Conservation (phyloP, 2,888 invertebrate species). For the Zele albiditarsus region DNA sequence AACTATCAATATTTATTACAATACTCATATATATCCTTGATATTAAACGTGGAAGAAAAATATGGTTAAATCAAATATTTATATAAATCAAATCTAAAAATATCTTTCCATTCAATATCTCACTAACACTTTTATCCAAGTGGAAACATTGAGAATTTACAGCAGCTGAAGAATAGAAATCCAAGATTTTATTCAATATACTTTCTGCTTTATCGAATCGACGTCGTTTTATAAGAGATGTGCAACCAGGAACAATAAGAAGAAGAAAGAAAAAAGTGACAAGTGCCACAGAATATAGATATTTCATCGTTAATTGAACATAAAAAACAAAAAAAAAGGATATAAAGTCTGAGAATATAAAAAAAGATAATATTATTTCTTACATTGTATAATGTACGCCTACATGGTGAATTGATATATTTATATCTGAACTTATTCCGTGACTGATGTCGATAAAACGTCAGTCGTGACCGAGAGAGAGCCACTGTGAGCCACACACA, state of each 20-base stretch:
- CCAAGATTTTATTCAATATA: constrained; percentile 5
- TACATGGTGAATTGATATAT: not conserved
- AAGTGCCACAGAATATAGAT: too few species aligned
- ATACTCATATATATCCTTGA: not conserved
- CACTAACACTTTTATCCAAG: constrained; percentile 15
- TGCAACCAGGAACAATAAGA: not conserved
- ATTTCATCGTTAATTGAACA: too few species aligned
- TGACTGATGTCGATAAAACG: constrained; percentile 35
- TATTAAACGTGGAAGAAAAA: not conserved
- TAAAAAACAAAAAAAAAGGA: too few species aligned
- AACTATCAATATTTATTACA: not conserved
- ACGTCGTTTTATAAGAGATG: not conserved
- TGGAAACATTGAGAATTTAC: constrained; percentile 24
- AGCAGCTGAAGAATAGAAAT: not conserved
- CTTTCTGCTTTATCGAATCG: not conserved
- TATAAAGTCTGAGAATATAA: not conserved
- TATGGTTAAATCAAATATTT: not conserved
- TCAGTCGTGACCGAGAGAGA: constrained; percentile 15
- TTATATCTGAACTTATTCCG: constrained; percentile 29
- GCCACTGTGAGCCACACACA: constrained; percentile 11
- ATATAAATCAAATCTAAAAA: not conserved
- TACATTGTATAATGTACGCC: not conserved
- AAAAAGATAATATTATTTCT: not conserved
- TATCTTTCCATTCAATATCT: not conserved
- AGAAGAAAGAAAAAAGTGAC: too few species aligned